These are phyloP conservation scores for Turdus rufiventris DNA, from an alignment of 2,113 vertebrate genomes.

Conservation along the genomic window DNA sequence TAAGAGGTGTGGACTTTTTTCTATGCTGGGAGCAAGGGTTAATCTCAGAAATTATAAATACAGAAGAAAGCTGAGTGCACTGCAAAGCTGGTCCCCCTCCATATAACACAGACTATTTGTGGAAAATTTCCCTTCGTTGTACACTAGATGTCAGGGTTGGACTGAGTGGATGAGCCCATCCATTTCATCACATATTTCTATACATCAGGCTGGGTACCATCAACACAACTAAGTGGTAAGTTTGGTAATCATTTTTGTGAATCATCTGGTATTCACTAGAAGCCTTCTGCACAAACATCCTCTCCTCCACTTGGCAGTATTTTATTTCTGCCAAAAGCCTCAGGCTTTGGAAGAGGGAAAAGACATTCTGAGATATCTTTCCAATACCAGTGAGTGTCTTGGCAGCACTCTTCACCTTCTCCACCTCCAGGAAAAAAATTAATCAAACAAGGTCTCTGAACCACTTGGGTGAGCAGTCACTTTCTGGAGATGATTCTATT, in stretches of 20 bases:
- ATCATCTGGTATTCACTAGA: neutral
- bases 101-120: neutral
- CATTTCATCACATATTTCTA: neutral
- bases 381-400: neutral
- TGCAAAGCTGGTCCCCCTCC: neutral
- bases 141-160: slow-evolving; percentile 47
- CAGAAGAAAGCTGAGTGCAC: neutral
- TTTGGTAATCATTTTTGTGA: neutral
- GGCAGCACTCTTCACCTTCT: neutral
- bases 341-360: neutral
- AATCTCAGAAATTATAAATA: neutral
- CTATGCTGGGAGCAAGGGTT: neutral
- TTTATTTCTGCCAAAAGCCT: neutral
- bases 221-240: neutral
- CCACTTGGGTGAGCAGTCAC: neutral
- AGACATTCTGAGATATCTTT: neutral
- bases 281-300: neutral
- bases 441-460: neutral
- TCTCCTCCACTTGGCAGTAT: neutral
- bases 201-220: neutral
- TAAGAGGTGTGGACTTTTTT: neutral
- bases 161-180: neutral
- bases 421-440: neutral
- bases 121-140: neutral
- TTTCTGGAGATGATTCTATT: neutral